Conservation (phyloP, 2,113 vertebrate species). For the Pipra filicauda region DNA sequence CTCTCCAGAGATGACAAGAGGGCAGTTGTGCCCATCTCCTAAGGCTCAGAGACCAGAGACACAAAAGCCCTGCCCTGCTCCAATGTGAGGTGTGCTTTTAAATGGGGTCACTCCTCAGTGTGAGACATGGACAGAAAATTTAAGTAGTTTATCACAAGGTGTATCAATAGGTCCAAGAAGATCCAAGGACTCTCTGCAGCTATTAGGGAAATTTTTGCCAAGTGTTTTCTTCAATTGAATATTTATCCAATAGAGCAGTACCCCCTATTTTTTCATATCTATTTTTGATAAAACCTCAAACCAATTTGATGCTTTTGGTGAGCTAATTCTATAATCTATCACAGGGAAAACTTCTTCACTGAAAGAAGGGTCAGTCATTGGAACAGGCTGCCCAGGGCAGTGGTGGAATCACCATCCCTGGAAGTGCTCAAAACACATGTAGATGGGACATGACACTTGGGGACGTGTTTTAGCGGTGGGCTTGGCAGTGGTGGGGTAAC, state of each 20-base stretch:
- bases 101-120: neutral
- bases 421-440: neutral
- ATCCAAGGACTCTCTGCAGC: neutral
- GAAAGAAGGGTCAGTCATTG: neutral
- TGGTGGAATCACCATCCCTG: neutral
- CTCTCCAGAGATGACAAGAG: neutral
- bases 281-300: neutral
- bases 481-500: neutral
- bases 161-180: neutral
- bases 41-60: neutral
- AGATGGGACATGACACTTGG: neutral
- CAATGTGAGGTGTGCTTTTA: neutral
- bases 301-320: neutral
- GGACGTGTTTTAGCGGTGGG: no score
- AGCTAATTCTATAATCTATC: neutral
- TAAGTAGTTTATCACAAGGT: neutral
- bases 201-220: neutral
- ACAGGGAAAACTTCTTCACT: neutral
- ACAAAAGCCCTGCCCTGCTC: neutral
- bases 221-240: neutral
- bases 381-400: neutral
- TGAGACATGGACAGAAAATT: fast-evolving
- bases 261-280: neutral
- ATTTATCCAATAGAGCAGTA: neutral
- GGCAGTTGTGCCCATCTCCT: neutral